phyloP scores from a whole-genome alignment of 2,888 invertebrate species.

The Nomada fucata region DNA sequence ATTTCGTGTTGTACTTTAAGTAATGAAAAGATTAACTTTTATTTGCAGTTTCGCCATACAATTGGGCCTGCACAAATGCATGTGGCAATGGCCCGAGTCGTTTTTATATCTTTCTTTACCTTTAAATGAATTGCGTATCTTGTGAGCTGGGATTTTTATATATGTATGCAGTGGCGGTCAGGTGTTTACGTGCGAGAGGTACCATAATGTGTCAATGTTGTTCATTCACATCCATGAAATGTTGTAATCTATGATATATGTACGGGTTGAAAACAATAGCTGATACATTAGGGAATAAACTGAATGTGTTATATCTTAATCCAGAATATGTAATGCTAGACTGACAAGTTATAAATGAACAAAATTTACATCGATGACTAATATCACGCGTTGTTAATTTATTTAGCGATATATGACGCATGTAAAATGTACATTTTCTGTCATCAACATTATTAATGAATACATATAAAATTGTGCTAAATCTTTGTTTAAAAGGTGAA shows the following conservation, averaged over 20 bases:
- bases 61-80: neutral
- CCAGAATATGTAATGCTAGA: no score
- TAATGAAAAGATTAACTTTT: neutral
- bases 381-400: no score
- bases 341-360: no score
- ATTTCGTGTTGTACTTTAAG: neutral
- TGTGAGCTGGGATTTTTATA: slow-evolving; percentile 39
- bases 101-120: neutral
- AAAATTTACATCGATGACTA: no score
- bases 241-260: neutral
- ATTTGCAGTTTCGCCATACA: neutral
- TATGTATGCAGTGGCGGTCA: slow-evolving; percentile 3
- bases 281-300: neutral
- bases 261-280: neutral
- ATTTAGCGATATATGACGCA: no score
- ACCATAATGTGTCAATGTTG: neutral
- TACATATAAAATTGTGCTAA: no score
- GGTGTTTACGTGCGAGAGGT: neutral
- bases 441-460: no score
- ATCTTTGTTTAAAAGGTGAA: no score
- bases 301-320: no score
- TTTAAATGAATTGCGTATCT: slow-evolving; percentile 29
- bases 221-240: neutral
- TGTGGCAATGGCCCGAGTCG: neutral
- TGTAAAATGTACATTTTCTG: no score